Conservation (phyloP, 2,888 invertebrate species). For the Rhaphigaster nebulosa region DNA sequence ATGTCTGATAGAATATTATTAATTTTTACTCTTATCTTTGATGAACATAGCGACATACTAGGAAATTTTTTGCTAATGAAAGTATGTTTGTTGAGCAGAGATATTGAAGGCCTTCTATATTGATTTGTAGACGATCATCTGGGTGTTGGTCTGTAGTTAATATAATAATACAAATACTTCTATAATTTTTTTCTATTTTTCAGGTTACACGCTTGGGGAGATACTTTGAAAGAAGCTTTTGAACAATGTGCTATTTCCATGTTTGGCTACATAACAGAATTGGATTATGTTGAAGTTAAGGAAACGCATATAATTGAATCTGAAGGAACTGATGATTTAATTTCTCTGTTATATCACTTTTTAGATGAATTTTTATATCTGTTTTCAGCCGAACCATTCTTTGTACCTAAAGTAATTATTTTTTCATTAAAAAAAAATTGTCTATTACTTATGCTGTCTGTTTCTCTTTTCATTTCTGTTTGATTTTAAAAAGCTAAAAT, state of each 20-base stretch:
- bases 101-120: background rate
- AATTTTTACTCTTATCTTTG: too few species aligned
- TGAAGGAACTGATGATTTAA: conserved; percentile 84
- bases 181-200: background rate
- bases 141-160: background rate
- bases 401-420: conserved; percentile 77
- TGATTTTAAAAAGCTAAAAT: too few species aligned
- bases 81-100: too few species aligned
- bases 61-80: too few species aligned
- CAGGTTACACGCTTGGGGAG: conserved; percentile 94
- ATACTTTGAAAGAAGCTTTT: conserved; percentile 87
- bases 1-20: too few species aligned
- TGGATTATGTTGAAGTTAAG: conserved; percentile 84
- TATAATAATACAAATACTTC: too few species aligned
- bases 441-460: too few species aligned
- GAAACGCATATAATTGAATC: conserved; percentile 87
- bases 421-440: too few species aligned
- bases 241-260: conserved; percentile 96
- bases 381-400: conserved; percentile 91
- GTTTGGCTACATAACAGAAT: conserved; percentile 98
- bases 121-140: background rate
- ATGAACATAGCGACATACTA: too few species aligned
- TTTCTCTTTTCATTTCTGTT: too few species aligned
- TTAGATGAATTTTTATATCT: conserved; percentile 94
- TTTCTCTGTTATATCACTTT: conserved; percentile 90